Percentiles rank a stretch among this genome's conserved stretches.
Conservation (phyloP, 1,140 invertebrate species). For the Zaprionus gabonicus region DNA sequence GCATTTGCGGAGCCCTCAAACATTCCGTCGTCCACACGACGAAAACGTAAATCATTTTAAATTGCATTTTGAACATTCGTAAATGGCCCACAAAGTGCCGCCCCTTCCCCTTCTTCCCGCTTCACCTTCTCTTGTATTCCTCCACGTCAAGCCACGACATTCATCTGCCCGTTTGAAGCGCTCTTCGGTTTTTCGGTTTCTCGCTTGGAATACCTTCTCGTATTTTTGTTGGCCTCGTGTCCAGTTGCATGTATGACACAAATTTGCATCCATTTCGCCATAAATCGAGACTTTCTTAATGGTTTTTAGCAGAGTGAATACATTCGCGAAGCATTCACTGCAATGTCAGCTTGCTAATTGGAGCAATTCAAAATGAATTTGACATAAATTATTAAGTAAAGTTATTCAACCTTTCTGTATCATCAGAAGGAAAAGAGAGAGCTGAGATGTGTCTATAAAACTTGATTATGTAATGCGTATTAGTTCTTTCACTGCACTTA, state of each 20-base stretch:
- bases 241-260: background rate
- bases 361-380: too few species aligned
- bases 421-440: too few species aligned
- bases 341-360: background rate
- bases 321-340: background rate
- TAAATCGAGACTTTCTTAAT: background rate
- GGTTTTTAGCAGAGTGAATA: background rate
- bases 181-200: conserved; percentile 32
- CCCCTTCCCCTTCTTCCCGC: background rate
- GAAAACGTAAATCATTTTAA: conserved; percentile 76
- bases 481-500: too few species aligned
- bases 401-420: background rate
- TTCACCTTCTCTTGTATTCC: background rate
- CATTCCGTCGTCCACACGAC: conserved; percentile 4
- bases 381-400: background rate
- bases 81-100: conserved; percentile 45
- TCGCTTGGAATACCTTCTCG: conserved; percentile 26
- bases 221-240: background rate
- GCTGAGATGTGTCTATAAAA: too few species aligned
- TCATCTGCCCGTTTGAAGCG: conserved; percentile 31
- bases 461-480: accelerated
- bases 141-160: conserved; percentile 15
- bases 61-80: conserved; percentile 76
- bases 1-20: conserved; percentile 33
- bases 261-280: background rate